Conservation (phyloP, 2,888 invertebrate genomes). For the Pristionchus mayeri region DNA sequence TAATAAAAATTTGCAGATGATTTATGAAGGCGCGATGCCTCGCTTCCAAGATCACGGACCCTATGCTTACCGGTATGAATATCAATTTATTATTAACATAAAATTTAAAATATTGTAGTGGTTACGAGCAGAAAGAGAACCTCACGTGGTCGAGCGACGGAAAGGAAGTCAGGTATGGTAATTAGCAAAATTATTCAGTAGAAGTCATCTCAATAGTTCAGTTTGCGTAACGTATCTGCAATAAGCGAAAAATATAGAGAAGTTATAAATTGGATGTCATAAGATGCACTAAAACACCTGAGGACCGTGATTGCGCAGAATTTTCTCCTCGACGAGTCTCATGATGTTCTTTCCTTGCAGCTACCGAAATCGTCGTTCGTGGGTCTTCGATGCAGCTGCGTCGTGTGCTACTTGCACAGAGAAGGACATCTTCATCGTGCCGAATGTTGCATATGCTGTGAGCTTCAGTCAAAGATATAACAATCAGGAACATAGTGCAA, state of each 20-base stretch:
- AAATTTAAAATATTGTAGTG: not conserved
- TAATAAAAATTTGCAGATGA: not conserved
- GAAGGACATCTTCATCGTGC: not conserved
- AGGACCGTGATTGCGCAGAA: no score
- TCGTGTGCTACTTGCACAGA: constrained; percentile 26
- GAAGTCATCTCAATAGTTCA: not conserved
- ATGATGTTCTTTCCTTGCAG: not conserved
- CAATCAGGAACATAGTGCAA: not conserved
- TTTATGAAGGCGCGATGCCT: constrained; percentile 37
- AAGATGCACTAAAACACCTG: no score
- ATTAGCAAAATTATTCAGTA: not conserved
- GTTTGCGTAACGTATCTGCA: no score
- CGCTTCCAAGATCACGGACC: constrained; percentile 37
- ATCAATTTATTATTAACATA: not conserved
- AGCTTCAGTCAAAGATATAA: not conserved
- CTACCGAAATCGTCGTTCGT: constrained; percentile 6
- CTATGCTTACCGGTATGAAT: constrained; percentile 15
- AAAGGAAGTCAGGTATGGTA: not conserved
- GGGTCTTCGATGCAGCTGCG: not conserved
- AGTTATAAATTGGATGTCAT: no score
- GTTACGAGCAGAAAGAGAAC: constrained; percentile 3
- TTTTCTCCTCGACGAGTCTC: not conserved
- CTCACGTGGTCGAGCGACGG: constrained; percentile 13
- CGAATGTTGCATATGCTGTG: constrained; percentile 33
- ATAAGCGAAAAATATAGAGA: no score